phyloP scores from a whole-genome alignment of 1,140 invertebrate species.

The Diprion similis region DNA sequence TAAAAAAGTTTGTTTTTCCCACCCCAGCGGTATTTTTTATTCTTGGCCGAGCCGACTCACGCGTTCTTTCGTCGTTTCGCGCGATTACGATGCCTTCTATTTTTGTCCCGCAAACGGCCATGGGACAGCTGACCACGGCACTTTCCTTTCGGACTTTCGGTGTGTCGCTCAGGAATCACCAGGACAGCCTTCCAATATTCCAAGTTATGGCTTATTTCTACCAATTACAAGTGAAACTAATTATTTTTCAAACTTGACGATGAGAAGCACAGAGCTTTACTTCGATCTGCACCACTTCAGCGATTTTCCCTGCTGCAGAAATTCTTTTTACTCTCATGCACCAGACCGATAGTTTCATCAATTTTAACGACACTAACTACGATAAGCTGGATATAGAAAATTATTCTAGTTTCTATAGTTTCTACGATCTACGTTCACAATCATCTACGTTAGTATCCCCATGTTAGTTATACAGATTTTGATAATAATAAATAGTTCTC shows the following conservation, averaged over 20 bases:
- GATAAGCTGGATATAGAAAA: background rate
- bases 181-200: no score
- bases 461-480: background rate
- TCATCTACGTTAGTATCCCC: background rate
- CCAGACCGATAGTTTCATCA: background rate
- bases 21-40: constrained; percentile 40
- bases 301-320: no score
- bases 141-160: background rate
- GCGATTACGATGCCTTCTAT: constrained; percentile 56
- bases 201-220: no score
- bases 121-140: background rate
- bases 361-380: background rate
- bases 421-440: background rate
- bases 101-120: constrained; percentile 35
- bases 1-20: constrained; percentile 44
- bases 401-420: background rate
- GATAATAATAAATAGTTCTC: background rate
- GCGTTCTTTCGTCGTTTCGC: constrained; percentile 47
- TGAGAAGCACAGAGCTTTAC: background rate
- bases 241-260: background rate
- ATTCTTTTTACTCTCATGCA: background rate
- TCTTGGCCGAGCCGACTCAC: constrained; percentile 51
- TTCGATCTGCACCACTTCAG: background rate
- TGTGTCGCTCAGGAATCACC: no score
- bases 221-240: background rate